Base-by-base conservation (phyloP, 2,797 vertebrate genomes). In the Otolemur crassicaudatus region DNA sequence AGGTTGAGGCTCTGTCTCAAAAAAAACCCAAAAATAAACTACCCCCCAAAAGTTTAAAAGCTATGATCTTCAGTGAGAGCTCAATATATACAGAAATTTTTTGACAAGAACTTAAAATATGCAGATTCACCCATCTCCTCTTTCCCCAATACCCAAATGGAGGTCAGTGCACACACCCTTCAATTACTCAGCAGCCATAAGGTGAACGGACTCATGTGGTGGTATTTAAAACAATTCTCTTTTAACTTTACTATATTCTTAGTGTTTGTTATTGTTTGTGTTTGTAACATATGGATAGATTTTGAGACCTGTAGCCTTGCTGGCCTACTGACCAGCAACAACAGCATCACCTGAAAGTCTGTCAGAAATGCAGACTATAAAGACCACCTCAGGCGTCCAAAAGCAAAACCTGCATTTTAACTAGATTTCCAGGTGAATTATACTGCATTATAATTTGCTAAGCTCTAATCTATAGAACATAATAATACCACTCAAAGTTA, bases 401-500 rank as follows among this genome's bases (percentile, higher is more conserved):
- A 93, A 91, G 91, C 58, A 94, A 93, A 96, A 93, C 46, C 12
- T 69, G 40, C 20, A 91, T 70, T 75, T 92, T 80, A 92, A 63
- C 14, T 80, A 63, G 70, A 88, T 61, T 83, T 11, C 56, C 16
- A 11, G 60, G 29, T 82, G 31, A 82, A 95, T 65, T 87, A 90
- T 19, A 87, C 27, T 23, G 88, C 19, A 82, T 73, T 77, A 73
- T 56, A 94, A 69, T 56, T 53, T 82, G n/a, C 23, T 90, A 86
- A 82, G 29, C 22, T 6, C 43, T 88, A 60, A 69, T 9, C 25
- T 79, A 46, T 8, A 85, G 67, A 67, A 49, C 77, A 65, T 19
- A 67, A 67, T 37, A 70, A 61, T 61, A 82, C 63, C 90, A 95
- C 65, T 88, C 53, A 88, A 7, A 67, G 31, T 91, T 5, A 85